Base-by-base conservation (phyloP, 2,113 vertebrate genomes). In the Myocastor coypus region DNA sequence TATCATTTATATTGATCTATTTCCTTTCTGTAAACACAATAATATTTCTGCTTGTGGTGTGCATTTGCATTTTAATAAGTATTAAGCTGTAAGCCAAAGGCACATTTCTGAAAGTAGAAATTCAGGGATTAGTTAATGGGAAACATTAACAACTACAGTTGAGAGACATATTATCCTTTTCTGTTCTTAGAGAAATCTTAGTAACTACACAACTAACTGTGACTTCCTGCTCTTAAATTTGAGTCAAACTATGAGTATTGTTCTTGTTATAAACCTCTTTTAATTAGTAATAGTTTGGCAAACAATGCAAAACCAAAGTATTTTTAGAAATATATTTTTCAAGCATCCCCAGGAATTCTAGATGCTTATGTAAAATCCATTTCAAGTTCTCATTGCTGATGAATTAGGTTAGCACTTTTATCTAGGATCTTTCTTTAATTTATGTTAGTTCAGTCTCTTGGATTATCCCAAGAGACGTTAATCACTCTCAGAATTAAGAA, bases 41-140 rank as follows among this genome's bases (percentile, higher is more conserved):
- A 84, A 86, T 34, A 88, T 80, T 83, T 34, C 78, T 63, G 87
- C 63, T 96, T 96, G 55, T 80, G 26, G 57, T 93, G 63, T 78
- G n/a, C 32, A 94, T 97, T 96, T 97, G 75, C 57, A 78, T 96
- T 96, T 95, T 92, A 95, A 73, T 91, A 82, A 37, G 64, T 87
- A 82, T 88, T 96, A 93, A 94, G 32, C 26, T 64, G 91, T 84
- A 95, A 89, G 37, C 63, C 83, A 89, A 93, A 95, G 7, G 30
- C 34, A 88, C 85, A 93, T 26, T 78, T 93, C 93, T 93, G 93
- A 69, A 95, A 96, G 87, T 69, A 92, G 55, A 93, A 90, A 92
- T 87, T 91, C 19, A 90, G 40, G 30, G 95, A 92, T 68, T 84
- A 92, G 63, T 82, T 91, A 94, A 93, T 89, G 59, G 9, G 73